A percentile compares a stretch with the other conserved stretches of the same genome.
Evolutionary conservation across 2,888 invertebrate genomes (phyloP).

Genomic region (Himalopsyche japonica): DNA sequence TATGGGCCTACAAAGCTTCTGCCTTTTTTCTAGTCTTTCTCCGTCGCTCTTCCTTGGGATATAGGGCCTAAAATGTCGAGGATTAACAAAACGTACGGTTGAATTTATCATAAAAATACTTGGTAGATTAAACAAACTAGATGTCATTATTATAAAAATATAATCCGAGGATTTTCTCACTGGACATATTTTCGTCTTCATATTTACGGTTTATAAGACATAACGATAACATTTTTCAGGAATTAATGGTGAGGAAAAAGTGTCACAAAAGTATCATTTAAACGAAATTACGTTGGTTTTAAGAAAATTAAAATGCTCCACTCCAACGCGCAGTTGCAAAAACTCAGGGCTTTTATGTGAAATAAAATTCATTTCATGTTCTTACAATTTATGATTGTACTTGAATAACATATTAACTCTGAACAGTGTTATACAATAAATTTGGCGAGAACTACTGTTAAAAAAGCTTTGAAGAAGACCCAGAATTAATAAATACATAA

Average conservation of each 20-base stretch:
- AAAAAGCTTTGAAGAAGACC: too few species aligned
- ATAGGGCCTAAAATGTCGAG: conserved; percentile 28
- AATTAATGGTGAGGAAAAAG: not conserved
- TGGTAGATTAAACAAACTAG: conserved; percentile 27
- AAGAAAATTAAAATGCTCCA: not conserved
- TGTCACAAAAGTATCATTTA: not conserved
- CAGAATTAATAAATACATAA: too few species aligned
- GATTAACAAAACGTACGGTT: conserved; percentile 33
- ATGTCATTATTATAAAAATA: conserved; percentile 29
- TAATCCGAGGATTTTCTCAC: conserved; percentile 3
- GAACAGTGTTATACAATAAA: too few species aligned
- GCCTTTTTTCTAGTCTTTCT: conserved; percentile 25
- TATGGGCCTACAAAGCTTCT: conserved; percentile 36
- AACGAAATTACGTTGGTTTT: not conserved
- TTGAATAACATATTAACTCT: too few species aligned
- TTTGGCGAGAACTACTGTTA: too few species aligned
- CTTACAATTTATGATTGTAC: too few species aligned
- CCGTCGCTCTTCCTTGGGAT: conserved; percentile 29
- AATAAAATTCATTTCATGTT: too few species aligned
- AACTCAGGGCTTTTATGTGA: not conserved
- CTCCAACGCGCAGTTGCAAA: not conserved
- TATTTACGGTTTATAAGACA: not conserved
- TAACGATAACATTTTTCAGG: not conserved
- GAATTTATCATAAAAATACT: conserved; percentile 25
- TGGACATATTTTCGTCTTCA: not conserved